Base-by-base conservation (phyloP, 2,797 vertebrate genomes). In the Stomatorhinus walkeri region DNA sequence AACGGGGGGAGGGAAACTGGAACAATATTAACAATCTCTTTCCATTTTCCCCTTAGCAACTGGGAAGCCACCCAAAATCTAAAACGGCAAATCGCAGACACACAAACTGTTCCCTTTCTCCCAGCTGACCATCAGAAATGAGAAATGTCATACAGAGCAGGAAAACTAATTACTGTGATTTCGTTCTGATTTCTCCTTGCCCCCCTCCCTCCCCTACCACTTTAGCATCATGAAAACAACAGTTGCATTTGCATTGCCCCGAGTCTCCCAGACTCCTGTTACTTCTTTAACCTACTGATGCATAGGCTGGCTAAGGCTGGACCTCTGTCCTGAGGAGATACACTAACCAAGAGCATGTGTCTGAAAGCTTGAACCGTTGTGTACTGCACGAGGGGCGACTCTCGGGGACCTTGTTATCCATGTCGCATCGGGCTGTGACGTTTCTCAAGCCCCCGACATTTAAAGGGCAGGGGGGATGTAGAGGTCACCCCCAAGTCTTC, bases 1-100 rank as follows among this genome's bases (percentile, higher is more conserved):
- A 86, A 86, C 2, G 0, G 19, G 24, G 40, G 68, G 72, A 2
- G 19, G 72, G 40, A 32, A 86, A 36, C 52, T 56, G 24, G 32
- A 87, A 52, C 85, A 36, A 87, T n/a, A 52, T 22, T 24, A 56
- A 59, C 52, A 59, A 59, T 59, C n/a, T 87, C 85, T 87, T 87
- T 87, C 85, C 85, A 87, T 56, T 87, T 56, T 16, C 85, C 85
- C 85, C 85, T 36, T 32, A 87, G 28, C 52, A 54, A 54, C 28
- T 87, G 85, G 49, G 52, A 87, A 54, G 28, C 7, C 85, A 36
- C 22, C 72, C 72, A 79, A 79, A 79, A 79, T 43, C 72, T 43
- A 72, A 72, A 32, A 72, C 12, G 28, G 36, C 72, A 79, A 61
- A 61, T 61, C 22, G 59, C 59, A 24, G 43, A 43, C 36, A 76